A percentile compares a stretch with the other conserved stretches of the same genome.
Evolutionary conservation across 2,113 vertebrate genomes (phyloP).

Genomic region (Saguinus midas): DNA sequence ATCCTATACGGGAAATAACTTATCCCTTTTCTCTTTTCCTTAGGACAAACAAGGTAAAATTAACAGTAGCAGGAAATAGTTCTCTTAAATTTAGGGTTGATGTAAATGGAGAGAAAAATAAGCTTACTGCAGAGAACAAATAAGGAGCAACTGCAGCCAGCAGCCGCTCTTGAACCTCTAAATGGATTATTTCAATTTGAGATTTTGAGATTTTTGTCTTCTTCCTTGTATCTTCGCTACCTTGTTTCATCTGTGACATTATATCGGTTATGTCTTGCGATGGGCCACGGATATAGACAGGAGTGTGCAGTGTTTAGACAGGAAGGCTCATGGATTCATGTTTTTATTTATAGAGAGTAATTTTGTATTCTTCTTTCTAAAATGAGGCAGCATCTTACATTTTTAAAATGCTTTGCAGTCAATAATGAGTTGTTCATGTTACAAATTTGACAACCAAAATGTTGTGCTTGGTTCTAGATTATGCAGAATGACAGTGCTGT

Average conservation of each 20-base stretch:
- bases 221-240: not conserved
- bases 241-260: not conserved
- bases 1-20: slow-evolving; percentile 15
- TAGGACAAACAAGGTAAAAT: slow-evolving; percentile 30
- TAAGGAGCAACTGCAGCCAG: not conserved
- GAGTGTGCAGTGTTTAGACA: not conserved
- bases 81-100: not conserved
- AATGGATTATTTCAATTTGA: not conserved
- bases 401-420: not conserved
- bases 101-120: slow-evolving; percentile 6
- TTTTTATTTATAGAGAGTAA: not conserved
- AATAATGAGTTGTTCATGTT: not conserved
- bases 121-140: not conserved
- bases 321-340: not conserved
- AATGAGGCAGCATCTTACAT: not conserved
- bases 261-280: not conserved
- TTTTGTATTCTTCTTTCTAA: not conserved
- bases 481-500: not conserved
- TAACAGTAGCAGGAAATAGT: not conserved
- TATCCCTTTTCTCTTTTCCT: slow-evolving; percentile 37
- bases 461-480: not conserved
- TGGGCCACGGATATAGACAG: not conserved
- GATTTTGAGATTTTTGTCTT: not conserved
- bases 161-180: slow-evolving; percentile 43
- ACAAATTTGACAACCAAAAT: not conserved